Conservation (phyloP, 1,140 invertebrate species). For the Holotrichia oblita region DNA sequence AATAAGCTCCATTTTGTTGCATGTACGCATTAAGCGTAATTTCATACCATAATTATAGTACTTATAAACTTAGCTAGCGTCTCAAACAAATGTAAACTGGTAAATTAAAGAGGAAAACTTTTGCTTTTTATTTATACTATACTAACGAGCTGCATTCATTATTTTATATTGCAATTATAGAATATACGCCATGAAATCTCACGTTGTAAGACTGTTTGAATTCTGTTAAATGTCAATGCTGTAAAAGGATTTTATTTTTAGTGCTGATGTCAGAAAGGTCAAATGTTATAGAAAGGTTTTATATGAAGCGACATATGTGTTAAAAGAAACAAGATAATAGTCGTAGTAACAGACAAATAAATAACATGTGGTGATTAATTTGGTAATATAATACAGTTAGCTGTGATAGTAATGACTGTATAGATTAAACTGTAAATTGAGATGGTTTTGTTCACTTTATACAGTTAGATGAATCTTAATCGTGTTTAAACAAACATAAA, state of each 20-base stretch:
- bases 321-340: background rate
- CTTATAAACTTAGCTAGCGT: background rate
- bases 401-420: background rate
- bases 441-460: too few relatives aligned
- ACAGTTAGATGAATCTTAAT: too few relatives aligned
- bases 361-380: background rate
- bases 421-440: background rate
- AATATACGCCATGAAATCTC: background rate
- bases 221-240: constrained; percentile 27
- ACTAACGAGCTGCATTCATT: background rate
- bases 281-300: background rate
- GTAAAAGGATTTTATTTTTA: constrained; percentile 4
- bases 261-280: constrained; percentile 20
- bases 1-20: background rate
- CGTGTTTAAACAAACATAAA: too few relatives aligned
- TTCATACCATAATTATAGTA: constrained; percentile 10
- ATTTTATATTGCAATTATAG: background rate
- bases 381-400: background rate
- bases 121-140: background rate
- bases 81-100: background rate
- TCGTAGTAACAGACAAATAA: background rate
- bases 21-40: background rate
- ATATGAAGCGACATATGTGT: background rate
- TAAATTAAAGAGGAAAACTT: background rate
- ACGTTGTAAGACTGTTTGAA: background rate